These are phyloP conservation scores for Donacobius atricapilla DNA, from an alignment of 2,113 vertebrate genomes.

Conservation along the genomic window DNA sequence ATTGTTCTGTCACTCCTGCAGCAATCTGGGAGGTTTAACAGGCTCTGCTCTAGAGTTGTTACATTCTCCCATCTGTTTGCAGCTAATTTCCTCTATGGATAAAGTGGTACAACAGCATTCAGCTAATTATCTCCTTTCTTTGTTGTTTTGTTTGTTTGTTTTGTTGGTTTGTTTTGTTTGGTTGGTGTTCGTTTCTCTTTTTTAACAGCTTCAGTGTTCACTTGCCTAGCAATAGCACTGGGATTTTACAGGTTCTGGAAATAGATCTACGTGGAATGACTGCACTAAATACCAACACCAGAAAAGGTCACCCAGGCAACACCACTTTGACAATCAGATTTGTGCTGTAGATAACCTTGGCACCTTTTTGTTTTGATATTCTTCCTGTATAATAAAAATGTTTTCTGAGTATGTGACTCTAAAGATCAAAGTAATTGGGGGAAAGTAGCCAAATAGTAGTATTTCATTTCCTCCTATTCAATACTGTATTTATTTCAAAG, in stretches of 20 bases:
- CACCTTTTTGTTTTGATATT: neutral
- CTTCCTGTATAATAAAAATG: neutral
- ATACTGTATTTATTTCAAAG: neutral
- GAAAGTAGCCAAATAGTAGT: neutral
- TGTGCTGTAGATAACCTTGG: neutral
- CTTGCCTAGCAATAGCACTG: conserved; percentile 88
- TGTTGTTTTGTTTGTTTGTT: no score
- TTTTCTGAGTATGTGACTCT: neutral
- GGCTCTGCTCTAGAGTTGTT: neutral
- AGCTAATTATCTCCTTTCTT: neutral
- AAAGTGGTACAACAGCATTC: neutral
- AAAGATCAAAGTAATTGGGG: neutral
- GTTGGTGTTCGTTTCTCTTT: no score
- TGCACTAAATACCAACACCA: neutral
- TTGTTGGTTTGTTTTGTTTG: no score
- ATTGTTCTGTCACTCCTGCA: neutral
- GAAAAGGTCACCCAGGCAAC: neutral
- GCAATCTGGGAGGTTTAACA: neutral
- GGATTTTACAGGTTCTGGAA: conserved; percentile 92
- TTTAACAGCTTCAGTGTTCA: conserved; percentile 85
- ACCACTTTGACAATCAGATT: fast-evolving
- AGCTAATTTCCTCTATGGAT: neutral
- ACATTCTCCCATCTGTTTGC: neutral
- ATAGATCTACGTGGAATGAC: conserved; percentile 14
- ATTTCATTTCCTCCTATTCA: neutral